Evolutionary conservation across 2,797 vertebrate genomes (phyloP).

Genomic region (Rhinella marina): DNA sequence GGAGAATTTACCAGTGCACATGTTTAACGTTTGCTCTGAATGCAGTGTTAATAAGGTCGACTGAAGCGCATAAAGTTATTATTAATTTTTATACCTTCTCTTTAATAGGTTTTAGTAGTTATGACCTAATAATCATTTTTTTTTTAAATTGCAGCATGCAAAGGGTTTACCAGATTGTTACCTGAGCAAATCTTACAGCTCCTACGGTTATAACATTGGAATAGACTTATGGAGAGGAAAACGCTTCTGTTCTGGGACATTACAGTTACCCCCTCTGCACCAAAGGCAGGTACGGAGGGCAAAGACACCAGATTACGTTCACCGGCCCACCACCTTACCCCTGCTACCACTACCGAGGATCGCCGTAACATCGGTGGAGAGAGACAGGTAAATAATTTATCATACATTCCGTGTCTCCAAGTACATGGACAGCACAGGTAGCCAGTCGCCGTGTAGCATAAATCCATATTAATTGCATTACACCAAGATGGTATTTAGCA

Average conservation of each 20-base stretch:
- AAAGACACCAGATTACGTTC: slow-evolving; percentile 83
- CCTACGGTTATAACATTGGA: slow-evolving; percentile 80
- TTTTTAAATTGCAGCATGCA: slow-evolving; percentile 72
- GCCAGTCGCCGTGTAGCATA: neutral
- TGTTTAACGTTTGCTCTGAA: too few relatives aligned
- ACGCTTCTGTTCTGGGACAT: slow-evolving; percentile 88
- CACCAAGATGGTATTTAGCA: neutral
- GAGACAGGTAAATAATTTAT: slow-evolving; percentile 81
- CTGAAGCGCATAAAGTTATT: too few relatives aligned
- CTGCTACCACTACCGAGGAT: slow-evolving; percentile 86
- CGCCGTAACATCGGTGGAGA: slow-evolving; percentile 87
- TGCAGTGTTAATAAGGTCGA: too few relatives aligned
- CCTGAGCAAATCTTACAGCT: slow-evolving; percentile 85
- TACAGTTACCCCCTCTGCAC: slow-evolving; percentile 89
- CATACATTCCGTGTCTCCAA: neutral
- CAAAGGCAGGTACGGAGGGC: slow-evolving; percentile 86
- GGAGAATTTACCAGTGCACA: too few relatives aligned
- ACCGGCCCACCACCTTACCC: slow-evolving; percentile 87
- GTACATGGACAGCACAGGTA: neutral
- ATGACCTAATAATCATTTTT: neutral
- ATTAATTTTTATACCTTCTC: neutral
- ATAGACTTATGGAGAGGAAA: slow-evolving; percentile 88
- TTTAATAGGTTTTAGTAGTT: neutral
- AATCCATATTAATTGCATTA: neutral
- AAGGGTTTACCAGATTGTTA: slow-evolving; percentile 79